Percentiles rank a stretch among this genome's conserved stretches.
Conservation (phyloP, 2,113 vertebrate genomes). For the Amphilophus citrinellus region DNA sequence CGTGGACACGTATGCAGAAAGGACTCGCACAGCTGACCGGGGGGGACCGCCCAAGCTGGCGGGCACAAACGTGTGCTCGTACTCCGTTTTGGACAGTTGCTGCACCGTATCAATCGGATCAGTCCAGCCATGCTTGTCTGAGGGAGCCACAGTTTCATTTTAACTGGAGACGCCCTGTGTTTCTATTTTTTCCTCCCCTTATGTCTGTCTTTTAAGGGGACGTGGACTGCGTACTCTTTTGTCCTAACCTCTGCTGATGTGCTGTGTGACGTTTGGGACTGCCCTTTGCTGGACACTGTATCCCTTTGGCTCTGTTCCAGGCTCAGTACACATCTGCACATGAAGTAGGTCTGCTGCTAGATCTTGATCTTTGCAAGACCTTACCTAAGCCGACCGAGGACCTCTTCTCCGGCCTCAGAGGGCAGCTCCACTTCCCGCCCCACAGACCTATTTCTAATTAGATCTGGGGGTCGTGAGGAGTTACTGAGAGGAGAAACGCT, state of each 20-base stretch:
- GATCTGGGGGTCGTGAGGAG: conserved; percentile 55
- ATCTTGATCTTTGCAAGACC: conserved; percentile 28
- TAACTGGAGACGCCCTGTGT: conserved; percentile 51
- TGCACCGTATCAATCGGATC: conserved; percentile 70
- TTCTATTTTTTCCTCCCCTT: neutral
- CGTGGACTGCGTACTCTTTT: neutral
- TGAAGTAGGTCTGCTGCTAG: conserved; percentile 22
- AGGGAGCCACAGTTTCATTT: conserved; percentile 41
- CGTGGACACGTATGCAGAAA: conserved; percentile 46
- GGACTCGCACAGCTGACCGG: conserved; percentile 57
- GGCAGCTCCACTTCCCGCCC: conserved; percentile 26
- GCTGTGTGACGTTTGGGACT: conserved; percentile 33
- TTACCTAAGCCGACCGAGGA: conserved; percentile 7
- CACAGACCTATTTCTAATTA: conserved; percentile 66
- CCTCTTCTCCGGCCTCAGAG: conserved; percentile 22
- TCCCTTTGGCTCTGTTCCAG: conserved; percentile 54
- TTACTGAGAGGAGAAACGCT: conserved; percentile 22
- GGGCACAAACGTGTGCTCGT: conserved; percentile 34
- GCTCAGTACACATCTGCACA: conserved; percentile 24
- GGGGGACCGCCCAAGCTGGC: conserved; percentile 52
- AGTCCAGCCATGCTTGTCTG: conserved; percentile 54
- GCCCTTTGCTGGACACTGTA: conserved; percentile 38
- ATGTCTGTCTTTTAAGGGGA: conserved; percentile 25
- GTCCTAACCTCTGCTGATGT: conserved; percentile 18
- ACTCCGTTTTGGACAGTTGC: conserved; percentile 25